Conservation (phyloP, 2,113 vertebrate species). For the Prinia subflava region DNA sequence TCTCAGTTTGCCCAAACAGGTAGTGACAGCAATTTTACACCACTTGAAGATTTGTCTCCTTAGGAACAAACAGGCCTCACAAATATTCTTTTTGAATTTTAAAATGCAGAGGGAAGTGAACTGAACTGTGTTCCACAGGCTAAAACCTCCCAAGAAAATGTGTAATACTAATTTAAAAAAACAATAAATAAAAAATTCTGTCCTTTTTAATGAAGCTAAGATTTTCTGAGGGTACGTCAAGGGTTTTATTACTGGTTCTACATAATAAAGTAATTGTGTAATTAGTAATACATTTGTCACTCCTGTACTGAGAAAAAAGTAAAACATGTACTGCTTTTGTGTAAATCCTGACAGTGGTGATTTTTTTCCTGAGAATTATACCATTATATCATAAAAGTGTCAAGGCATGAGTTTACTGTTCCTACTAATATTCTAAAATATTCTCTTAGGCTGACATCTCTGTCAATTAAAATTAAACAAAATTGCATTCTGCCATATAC, state of each 20-base stretch:
- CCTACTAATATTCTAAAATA: slow-evolving; percentile 83
- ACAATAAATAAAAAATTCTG: not conserved
- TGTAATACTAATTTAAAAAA: not conserved
- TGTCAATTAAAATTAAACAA: slow-evolving; percentile 85
- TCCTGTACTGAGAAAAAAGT: slow-evolving; percentile 56
- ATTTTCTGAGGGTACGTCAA: slow-evolving; percentile 56
- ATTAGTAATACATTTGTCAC: slow-evolving; percentile 79
- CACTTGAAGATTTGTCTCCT: not conserved
- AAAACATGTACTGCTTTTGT: slow-evolving; percentile 68
- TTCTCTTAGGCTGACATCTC: slow-evolving; percentile 81
- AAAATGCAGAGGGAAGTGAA: not conserved
- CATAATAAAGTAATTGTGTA: slow-evolving; percentile 77
- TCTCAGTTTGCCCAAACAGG: not conserved
- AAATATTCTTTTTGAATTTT: not conserved
- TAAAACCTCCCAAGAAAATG: not conserved
- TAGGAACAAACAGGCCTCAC: not conserved
- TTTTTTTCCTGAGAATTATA: slow-evolving; percentile 70
- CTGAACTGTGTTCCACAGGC: not conserved
- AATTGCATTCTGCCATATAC: slow-evolving; percentile 78
- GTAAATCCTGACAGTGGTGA: slow-evolving; percentile 73
- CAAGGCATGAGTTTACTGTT: slow-evolving; percentile 80
- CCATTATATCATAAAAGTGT: slow-evolving; percentile 84
- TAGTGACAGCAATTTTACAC: not conserved
- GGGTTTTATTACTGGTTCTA: slow-evolving; percentile 64
- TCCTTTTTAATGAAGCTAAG: slow-evolving; percentile 26